These are phyloP conservation scores for Thunnus thynnus DNA, from an alignment of 2,113 vertebrate species.

Conservation along the genomic window DNA sequence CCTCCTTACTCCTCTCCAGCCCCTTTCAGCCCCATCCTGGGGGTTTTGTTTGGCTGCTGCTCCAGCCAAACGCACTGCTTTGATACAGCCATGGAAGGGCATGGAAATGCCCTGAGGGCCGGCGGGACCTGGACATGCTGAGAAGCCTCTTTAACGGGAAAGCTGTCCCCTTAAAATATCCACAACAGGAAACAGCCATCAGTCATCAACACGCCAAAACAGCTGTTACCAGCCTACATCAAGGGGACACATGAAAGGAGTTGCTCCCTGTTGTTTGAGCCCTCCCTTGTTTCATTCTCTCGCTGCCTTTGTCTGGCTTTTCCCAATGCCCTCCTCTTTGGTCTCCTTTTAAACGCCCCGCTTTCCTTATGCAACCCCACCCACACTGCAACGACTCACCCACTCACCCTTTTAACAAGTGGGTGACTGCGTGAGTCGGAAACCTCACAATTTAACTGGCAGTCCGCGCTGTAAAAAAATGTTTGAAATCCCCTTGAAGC, in stretches of 20 bases:
- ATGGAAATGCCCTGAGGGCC: slow-evolving; percentile 79
- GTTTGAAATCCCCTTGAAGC: slow-evolving; percentile 44
- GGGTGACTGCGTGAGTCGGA: slow-evolving; percentile 62
- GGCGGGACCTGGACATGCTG: slow-evolving; percentile 74
- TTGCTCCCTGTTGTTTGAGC: slow-evolving; percentile 82
- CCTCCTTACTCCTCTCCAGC: slow-evolving; percentile 69
- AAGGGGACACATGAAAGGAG: slow-evolving; percentile 87
- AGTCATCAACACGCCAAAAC: slow-evolving; percentile 87
- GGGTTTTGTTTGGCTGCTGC: slow-evolving; percentile 75
- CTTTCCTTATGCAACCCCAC: slow-evolving; percentile 70
- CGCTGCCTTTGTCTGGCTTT: slow-evolving; percentile 75
- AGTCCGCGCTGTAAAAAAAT: slow-evolving; percentile 30
- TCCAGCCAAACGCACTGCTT: slow-evolving; percentile 72
- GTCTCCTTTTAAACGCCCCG: slow-evolving; percentile 69
- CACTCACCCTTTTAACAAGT: slow-evolving; percentile 66
- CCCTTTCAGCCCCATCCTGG: slow-evolving; percentile 59
- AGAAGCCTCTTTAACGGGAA: slow-evolving; percentile 85
- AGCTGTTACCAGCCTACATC: slow-evolving; percentile 91
- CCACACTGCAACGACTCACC: slow-evolving; percentile 67
- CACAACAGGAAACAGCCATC: slow-evolving; percentile 92
- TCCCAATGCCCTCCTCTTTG: slow-evolving; percentile 73
- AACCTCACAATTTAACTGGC: slow-evolving; percentile 56
- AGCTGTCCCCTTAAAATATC: slow-evolving; percentile 87
- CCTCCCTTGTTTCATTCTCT: slow-evolving; percentile 84
- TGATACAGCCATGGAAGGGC: slow-evolving; percentile 72